A percentile compares a stretch with the other conserved stretches of the same genome.
phyloP scores from a whole-genome alignment of 2,113 vertebrate genomes.

The Hippocampus guttulatus region DNA sequence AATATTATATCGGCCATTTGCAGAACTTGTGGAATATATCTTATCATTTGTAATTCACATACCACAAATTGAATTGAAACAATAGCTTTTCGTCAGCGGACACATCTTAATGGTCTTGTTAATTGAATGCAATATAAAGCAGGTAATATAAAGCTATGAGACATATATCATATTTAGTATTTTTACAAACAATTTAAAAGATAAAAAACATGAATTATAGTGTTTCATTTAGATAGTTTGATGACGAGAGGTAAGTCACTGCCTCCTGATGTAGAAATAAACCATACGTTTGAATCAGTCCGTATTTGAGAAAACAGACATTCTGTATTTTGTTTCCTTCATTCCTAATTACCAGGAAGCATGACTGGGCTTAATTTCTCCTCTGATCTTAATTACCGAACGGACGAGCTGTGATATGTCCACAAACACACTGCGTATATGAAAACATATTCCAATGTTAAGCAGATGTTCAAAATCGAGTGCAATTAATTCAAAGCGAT shows the following conservation, averaged over 20 bases:
- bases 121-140: background rate
- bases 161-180: too few relatives aligned
- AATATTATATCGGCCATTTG: background rate
- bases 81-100: background rate
- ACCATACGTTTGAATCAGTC: background rate
- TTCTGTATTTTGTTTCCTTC: background rate
- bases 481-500: constrained; percentile 55
- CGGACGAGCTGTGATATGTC: constrained; percentile 23
- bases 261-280: background rate
- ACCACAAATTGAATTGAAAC: background rate
- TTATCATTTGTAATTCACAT: background rate
- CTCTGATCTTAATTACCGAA: constrained; percentile 15
- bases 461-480: constrained; percentile 58
- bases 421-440: constrained; percentile 22
- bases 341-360: background rate
- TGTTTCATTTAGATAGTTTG: background rate
- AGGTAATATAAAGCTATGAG: background rate
- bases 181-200: background rate
- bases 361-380: constrained; percentile 10
- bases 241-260: background rate
- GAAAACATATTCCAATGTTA: constrained; percentile 64
- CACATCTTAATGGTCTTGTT: background rate
- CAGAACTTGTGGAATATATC: background rate
- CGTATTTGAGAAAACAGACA: background rate
- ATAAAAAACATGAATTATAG: background rate